These are phyloP conservation scores for Thomomys bottae DNA, from an alignment of 2,113 vertebrate species.

Conservation along the genomic window DNA sequence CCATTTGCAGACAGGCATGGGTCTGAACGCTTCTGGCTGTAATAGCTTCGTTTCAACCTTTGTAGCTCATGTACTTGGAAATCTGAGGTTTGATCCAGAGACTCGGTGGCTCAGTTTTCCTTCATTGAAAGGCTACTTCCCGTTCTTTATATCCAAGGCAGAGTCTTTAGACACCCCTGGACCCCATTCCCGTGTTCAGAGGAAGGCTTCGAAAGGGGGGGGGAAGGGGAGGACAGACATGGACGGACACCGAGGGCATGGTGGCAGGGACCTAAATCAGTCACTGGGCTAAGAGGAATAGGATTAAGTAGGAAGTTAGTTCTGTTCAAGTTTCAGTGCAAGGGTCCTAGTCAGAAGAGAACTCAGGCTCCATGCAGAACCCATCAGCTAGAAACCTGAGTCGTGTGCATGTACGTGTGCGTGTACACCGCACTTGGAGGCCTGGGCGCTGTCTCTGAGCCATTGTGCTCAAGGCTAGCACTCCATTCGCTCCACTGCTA, in stretches of 20 bases:
- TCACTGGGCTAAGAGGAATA: background rate
- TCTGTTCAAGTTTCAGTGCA: background rate
- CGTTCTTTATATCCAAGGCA: background rate
- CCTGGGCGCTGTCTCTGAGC: no score
- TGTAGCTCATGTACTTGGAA: background rate
- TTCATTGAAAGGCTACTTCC: background rate
- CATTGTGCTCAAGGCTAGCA: no score
- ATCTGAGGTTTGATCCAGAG: conserved; percentile 1
- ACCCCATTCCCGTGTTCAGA: background rate
- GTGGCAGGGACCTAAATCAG: background rate
- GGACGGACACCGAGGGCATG: no score
- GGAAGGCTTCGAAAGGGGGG: no score
- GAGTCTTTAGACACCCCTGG: background rate
- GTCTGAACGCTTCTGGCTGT: no score
- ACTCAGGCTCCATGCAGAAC: no score
- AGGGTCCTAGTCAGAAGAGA: no score
- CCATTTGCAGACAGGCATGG: background rate
- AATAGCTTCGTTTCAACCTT: conserved; percentile 6
- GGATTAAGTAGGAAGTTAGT: background rate
- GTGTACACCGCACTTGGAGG: no score
- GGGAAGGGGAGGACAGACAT: no score
- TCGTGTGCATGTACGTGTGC: no score
- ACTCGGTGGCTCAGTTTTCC: background rate
- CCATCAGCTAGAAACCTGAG: no score
- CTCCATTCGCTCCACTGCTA: no score